Percentiles rank a stretch among this genome's conserved stretches.
phyloP scores from a whole-genome alignment of 1,140 invertebrate species.

The Andrena cerasifolii region DNA sequence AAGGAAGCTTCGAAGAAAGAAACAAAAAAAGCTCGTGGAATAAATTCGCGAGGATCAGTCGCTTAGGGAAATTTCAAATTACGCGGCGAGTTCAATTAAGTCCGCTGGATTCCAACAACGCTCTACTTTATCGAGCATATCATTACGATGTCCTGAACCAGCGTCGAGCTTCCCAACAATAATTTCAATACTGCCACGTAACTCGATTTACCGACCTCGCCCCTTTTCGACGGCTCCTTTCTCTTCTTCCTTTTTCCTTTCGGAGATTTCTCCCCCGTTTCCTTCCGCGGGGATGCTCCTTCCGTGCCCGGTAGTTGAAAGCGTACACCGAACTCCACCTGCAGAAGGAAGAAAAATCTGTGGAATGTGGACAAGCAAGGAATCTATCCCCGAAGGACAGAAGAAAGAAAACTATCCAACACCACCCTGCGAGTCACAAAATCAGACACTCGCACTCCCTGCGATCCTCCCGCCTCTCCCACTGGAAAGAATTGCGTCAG shows the following conservation, averaged over 20 bases:
- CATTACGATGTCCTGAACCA: slow-evolving; percentile 3
- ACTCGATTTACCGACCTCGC: not conserved
- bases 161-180: not conserved
- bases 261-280: not conserved
- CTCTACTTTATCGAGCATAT: slow-evolving; percentile 9
- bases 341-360: too few relatives aligned
- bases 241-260: not conserved
- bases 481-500: too few relatives aligned
- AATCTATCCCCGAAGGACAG: too few relatives aligned
- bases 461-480: too few relatives aligned
- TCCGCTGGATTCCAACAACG: too few relatives aligned
- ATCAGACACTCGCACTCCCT: too few relatives aligned
- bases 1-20: too few relatives aligned
- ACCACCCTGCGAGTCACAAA: too few relatives aligned
- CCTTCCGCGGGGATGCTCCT: not conserved
- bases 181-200: slow-evolving; percentile 27
- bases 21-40: not conserved
- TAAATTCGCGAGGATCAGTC: not conserved
- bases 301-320: not conserved
- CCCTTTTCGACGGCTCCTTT: not conserved
- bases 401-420: too few relatives aligned
- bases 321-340: slow-evolving; percentile 26
- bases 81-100: not conserved
- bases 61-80: not conserved
- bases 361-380: too few relatives aligned